A percentile compares a stretch with the other conserved stretches of the same genome.
These are phyloP conservation scores for Rhinolophus ferrumequinum DNA, from an alignment of 2,113 vertebrate genomes.

Conservation along the genomic window DNA sequence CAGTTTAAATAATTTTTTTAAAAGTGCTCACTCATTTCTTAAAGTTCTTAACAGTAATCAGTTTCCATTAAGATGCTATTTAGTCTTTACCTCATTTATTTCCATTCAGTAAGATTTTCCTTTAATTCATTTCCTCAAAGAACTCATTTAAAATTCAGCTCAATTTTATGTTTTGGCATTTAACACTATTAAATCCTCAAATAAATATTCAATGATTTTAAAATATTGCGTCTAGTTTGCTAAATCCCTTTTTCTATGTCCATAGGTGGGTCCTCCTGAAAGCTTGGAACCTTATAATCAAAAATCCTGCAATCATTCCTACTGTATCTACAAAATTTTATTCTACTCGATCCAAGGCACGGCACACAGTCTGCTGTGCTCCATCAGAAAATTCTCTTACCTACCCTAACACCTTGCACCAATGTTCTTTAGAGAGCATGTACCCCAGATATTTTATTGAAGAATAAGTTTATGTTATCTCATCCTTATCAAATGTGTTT, in stretches of 20 bases:
- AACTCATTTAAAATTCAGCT: constrained; percentile 28
- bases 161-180: neutral
- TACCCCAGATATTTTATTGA: neutral
- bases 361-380: neutral
- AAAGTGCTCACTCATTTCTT: neutral
- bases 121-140: neutral
- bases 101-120: neutral
- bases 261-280: neutral
- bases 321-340: neutral
- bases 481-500: neutral
- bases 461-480: neutral
- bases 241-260: neutral
- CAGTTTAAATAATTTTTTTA: neutral
- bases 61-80: neutral
- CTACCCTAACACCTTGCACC: neutral
- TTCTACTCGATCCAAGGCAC: neutral
- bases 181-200: neutral
- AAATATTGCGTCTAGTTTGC: neutral
- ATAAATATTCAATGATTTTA: neutral
- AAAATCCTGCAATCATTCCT: neutral
- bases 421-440: neutral
- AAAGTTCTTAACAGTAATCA: neutral
- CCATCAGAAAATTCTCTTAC: neutral
- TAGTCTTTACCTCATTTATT: neutral
- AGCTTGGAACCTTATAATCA: neutral